Conservation (phyloP, 2,113 vertebrate species). For the Rhinolophus ferrumequinum region DNA sequence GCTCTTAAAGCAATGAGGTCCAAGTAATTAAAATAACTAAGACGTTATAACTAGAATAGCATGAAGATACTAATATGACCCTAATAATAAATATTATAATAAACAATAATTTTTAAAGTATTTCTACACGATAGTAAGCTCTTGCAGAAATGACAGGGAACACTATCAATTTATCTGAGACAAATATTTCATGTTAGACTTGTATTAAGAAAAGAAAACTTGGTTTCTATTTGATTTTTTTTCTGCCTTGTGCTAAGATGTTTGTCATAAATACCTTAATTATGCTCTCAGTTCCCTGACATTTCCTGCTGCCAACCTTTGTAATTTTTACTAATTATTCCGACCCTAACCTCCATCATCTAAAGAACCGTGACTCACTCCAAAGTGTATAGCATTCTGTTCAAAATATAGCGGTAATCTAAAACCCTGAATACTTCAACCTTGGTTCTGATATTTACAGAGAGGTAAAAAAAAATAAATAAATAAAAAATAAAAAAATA, state of each 20-base stretch:
- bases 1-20: not conserved
- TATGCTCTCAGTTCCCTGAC: not conserved
- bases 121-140: not conserved
- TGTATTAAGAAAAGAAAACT: constrained; percentile 24
- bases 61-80: constrained; percentile 1
- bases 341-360: not conserved
- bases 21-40: constrained; percentile 35
- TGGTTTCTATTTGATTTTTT: not conserved
- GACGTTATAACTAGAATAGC: not conserved
- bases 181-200: not conserved
- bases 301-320: not conserved
- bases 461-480: not conserved
- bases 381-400: not conserved
- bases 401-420: not conserved
- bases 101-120: not conserved
- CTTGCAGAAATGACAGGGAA: not conserved
- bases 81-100: not conserved
- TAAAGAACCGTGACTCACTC: not conserved
- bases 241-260: not conserved
- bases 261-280: constrained; percentile 12
- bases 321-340: constrained; percentile 2
- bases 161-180: not conserved
- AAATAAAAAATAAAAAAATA: not conserved
- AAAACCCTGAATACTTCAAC: not conserved
- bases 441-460: not conserved